phyloP scores from a whole-genome alignment of 2,113 vertebrate genomes.

The Poeciliopsis occidentalis region DNA sequence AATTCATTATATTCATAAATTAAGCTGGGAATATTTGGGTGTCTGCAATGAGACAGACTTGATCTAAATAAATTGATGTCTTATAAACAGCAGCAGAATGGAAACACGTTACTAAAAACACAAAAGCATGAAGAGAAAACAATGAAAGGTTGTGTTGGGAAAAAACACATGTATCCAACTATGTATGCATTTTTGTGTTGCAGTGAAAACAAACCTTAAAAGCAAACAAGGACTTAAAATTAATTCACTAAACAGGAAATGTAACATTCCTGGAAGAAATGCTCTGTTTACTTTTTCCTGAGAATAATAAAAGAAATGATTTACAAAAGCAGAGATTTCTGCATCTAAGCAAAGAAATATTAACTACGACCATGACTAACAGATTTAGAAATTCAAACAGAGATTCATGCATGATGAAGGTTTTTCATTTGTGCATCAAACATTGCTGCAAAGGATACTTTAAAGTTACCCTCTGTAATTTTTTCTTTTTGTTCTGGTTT shows the following conservation, averaged over 20 bases:
- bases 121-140: too few species aligned
- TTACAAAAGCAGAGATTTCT: not conserved
- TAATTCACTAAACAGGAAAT: not conserved
- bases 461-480: not conserved
- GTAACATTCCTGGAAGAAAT: not conserved
- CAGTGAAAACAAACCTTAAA: not conserved
- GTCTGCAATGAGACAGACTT: not conserved
- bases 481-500: constrained; percentile 11
- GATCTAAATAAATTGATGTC: not conserved
- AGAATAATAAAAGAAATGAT: not conserved
- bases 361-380: not conserved
- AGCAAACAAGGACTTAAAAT: not conserved
- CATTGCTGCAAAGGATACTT: not conserved
- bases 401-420: not conserved
- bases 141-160: too few species aligned
- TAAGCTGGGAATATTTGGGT: not conserved
- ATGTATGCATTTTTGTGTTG: not conserved
- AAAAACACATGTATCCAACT: not conserved
- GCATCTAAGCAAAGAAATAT: constrained; percentile 2
- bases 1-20: too few species aligned
- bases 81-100: not conserved
- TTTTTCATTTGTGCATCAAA: not conserved
- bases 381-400: not conserved
- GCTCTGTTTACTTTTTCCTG: not conserved
- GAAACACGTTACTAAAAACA: not conserved